Evolutionary conservation across 92 coral and sea anemone species (phyloP), one percentile per base, ranked within the genome.

Genomic region (Parazoanthus atlanticus): DNA sequence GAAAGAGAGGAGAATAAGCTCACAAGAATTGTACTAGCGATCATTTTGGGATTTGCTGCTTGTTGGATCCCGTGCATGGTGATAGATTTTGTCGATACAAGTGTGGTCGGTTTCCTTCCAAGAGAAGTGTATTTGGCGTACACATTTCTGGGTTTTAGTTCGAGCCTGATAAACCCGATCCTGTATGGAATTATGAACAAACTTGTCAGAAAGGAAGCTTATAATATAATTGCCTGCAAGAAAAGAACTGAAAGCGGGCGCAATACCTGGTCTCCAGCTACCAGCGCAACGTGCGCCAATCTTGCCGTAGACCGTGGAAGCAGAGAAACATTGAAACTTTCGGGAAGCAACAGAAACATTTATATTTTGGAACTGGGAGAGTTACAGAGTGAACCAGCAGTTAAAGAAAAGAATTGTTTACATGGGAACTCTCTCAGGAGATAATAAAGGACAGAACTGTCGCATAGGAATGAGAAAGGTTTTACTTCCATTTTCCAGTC

Each of bases 31-130:
- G 92, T 95, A 10, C 49, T 93, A 19, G 91, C 94, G 28, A 95
- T 95, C 3, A 95, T 95, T 73, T 38, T 93, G 28, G 98, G 98
- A 5, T 95, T 95, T 74, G 91, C 92, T 0, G 86, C 91, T 5
- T 95, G 98, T 84, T 95, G 98, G 98, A 33, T 93, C 1, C 96
- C 98, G 6, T 95, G 98, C 67, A 93, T 93, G n/a, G 81, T 76
- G 6, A 93, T 95, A 6, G 98, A 95, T 76, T 77, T 93, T 10
- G 86, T 86, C 1, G 98, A 95, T 84, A 88, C 94, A 3, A 92
- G 80, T 34, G 65, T 70, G 28, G 69, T 70, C 2, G 67, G 33
- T 0, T 95, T 93, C 90, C 94, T 90, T 56, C 95, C 98, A 1
- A 88, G 98, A 26, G 90, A 92, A 46, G 86, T 95, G 1, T 95